These are phyloP conservation scores for Habropoda laboriosa DNA, from an alignment of 1,140 invertebrate genomes.

Conservation along the genomic window DNA sequence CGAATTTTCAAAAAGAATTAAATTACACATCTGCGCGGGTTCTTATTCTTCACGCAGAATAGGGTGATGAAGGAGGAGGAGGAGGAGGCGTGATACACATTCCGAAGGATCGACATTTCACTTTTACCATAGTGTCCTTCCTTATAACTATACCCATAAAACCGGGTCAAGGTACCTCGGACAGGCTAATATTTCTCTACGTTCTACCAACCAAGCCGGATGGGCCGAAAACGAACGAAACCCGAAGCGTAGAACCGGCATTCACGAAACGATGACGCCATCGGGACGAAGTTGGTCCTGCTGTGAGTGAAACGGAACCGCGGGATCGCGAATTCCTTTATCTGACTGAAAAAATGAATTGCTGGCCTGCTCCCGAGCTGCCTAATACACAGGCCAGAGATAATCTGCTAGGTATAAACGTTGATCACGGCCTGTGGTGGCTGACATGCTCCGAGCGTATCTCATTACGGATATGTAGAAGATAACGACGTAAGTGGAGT, in stretches of 20 bases:
- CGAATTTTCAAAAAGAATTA: background rate
- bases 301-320: background rate
- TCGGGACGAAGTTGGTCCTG: background rate
- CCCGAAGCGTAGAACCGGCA: background rate
- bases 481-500: conserved; percentile 15
- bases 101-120: background rate
- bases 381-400: conserved; percentile 19
- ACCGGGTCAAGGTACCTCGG: conserved; percentile 7
- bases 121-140: background rate
- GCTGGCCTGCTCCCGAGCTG: no score
- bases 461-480: conserved; percentile 9
- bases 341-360: conserved; percentile 23
- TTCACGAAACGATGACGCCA: conserved; percentile 20
- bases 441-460: background rate
- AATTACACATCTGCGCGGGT: background rate
- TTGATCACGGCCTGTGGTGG: background rate
- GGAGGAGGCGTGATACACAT: no score
- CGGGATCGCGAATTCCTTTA: background rate
- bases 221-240: background rate
- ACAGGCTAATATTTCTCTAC: background rate
- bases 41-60: background rate
- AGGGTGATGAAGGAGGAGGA: no score
- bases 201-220: background rate
- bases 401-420: conserved; percentile 21
- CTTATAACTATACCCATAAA: background rate